phyloP scores from a whole-genome alignment of 1,140 invertebrate genomes.

The Goniozus legneri region DNA sequence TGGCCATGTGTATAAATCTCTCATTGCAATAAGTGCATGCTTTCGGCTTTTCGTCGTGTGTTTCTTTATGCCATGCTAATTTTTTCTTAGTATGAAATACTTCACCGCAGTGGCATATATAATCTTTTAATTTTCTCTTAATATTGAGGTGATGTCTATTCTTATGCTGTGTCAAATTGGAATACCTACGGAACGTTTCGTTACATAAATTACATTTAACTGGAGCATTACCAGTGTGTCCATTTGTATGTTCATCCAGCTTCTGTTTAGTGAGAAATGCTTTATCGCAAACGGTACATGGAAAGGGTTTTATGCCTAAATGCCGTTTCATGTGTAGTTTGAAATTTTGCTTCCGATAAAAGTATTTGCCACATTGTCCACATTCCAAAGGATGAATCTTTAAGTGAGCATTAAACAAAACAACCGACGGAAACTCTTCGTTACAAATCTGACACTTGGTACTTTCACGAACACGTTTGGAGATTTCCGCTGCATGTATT shows the following conservation, averaged over 20 bases:
- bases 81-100: constrained; percentile 79
- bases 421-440: constrained; percentile 60
- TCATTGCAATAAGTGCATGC: constrained; percentile 79
- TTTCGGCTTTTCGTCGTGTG: constrained; percentile 77
- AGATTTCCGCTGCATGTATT: constrained; percentile 42
- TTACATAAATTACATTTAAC: constrained; percentile 79
- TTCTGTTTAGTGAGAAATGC: constrained; percentile 77
- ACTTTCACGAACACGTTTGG: constrained; percentile 44
- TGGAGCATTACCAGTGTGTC: constrained; percentile 77
- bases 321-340: constrained; percentile 75
- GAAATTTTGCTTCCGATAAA: constrained; percentile 69
- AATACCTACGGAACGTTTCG: constrained; percentile 78
- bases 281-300: constrained; percentile 77
- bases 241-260: constrained; percentile 73
- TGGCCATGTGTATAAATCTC: constrained; percentile 77
- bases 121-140: constrained; percentile 70
- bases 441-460: constrained; percentile 60
- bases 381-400: constrained; percentile 78
- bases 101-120: constrained; percentile 76
- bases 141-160: constrained; percentile 66
- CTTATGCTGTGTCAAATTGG: constrained; percentile 81
- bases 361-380: constrained; percentile 73
- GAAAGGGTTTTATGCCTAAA: constrained; percentile 71
- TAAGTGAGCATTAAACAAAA: constrained; percentile 65
- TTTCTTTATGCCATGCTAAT: constrained; percentile 80